Evolutionary conservation across 2,113 vertebrate species (phyloP).

Genomic region (Onychostoma macrolepis): DNA sequence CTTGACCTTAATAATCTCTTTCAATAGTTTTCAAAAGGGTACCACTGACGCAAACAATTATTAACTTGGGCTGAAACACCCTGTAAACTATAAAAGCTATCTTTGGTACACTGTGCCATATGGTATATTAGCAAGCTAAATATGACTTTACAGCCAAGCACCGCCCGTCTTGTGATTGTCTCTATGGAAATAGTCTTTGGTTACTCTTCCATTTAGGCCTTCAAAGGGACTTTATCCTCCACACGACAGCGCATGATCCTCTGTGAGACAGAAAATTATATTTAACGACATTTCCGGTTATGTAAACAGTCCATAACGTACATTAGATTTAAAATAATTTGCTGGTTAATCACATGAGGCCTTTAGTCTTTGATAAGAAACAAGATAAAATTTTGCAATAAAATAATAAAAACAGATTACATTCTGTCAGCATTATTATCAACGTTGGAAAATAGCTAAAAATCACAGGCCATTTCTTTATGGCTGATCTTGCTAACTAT

Average conservation of each 20-base stretch:
- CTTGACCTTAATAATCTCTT: neutral
- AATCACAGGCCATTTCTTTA: neutral
- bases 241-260: neutral
- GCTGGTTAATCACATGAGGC: neutral
- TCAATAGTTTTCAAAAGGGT: neutral
- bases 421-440: conserved; percentile 6
- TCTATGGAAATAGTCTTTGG: conserved; percentile 5
- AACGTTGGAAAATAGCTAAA: neutral
- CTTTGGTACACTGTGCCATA: conserved; percentile 26
- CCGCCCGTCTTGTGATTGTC: neutral
- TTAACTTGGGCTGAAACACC: neutral
- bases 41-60: neutral
- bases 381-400: neutral
- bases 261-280: neutral
- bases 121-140: conserved; percentile 3
- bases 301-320: neutral
- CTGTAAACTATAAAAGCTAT: neutral
- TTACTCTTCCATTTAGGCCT: conserved; percentile 21
- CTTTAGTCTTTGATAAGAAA: neutral
- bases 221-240: neutral
- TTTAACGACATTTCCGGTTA: neutral
- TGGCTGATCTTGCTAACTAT: neutral
- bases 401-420: neutral
- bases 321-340: neutral
- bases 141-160: neutral